These are phyloP conservation scores for Melospiza melodia DNA, from an alignment of 2,113 vertebrate genomes.

Conservation along the genomic window DNA sequence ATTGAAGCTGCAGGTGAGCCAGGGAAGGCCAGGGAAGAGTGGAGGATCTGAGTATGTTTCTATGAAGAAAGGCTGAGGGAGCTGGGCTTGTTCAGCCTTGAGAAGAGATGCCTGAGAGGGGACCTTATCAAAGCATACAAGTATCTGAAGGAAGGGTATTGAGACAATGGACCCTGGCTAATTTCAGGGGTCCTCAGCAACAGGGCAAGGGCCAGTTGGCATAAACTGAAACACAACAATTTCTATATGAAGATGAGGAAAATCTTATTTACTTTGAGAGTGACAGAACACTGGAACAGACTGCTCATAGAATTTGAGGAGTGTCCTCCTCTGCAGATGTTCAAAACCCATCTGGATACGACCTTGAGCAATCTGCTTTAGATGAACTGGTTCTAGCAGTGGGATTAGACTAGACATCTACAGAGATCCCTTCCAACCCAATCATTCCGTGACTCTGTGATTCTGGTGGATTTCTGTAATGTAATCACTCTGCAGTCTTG, in stretches of 20 bases:
- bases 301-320: not conserved
- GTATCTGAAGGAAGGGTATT: not conserved
- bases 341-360: not conserved
- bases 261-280: not conserved
- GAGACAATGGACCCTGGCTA: not conserved
- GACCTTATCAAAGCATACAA: not conserved
- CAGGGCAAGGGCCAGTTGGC: not conserved
- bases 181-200: too few relatives aligned
- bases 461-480: not conserved
- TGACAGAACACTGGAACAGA: not conserved
- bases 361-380: not conserved
- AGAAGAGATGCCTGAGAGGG: not conserved
- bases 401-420: not conserved
- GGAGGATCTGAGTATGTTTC: not conserved
- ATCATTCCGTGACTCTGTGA: not conserved
- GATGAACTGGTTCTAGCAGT: not conserved
- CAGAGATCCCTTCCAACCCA: not conserved
- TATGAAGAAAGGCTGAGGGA: not conserved
- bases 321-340: not conserved
- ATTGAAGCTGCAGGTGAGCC: not conserved
- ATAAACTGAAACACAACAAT: not conserved
- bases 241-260: not conserved
- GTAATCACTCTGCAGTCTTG: not conserved
- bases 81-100: not conserved
- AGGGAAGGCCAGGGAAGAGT: not conserved